Evolutionary conservation across 2,113 vertebrate species (phyloP), one percentile per base, ranked within the genome.

Genomic region (Notarius quadriscutis): DNA sequence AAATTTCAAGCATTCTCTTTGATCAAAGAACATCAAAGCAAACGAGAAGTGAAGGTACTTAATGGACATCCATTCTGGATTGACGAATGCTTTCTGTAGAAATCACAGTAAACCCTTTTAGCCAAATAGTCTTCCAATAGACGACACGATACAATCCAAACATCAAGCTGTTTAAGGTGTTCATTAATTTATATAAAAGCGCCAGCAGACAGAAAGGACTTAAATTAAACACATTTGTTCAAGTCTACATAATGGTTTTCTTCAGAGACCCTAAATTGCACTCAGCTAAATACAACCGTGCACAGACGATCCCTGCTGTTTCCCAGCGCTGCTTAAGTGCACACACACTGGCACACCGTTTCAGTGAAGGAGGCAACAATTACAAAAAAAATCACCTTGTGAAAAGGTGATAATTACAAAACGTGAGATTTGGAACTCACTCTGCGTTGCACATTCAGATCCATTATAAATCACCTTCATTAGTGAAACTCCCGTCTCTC

Each of bases 401-500:
- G 60, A 60, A 57, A 72, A 27, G 15, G 85, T 71, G 20, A 63
- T 71, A 74, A 87, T 87, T 87, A 67, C 53, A 87, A 74, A 74
- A 82, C 25, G 58, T 41, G 17, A 82, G 85, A 18, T 34, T 30
- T 79, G 18, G 83, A 63, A 20, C 25, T 15, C 22, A 14, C 50
- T 15, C 75, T 69, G 57, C 51, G 30, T 27, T 50, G 22, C 67
- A 50, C 34, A 58, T 60, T 62, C 65, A 85, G n/a, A 53, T 48
- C 81, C 63, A n/a, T 81, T 41, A 84, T 62, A 41, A 83, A 27
- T 78, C 69, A n/a, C 53, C 53, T 50, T 82, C 74, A 81, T 34
- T 14, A 85, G 57, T 55, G 14, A 41, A 63, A 30, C 27, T 48
- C 67, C 57, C 81, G 92, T 93, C 20, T 87, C 78, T 69, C 58